Base-by-base conservation (phyloP, 1,140 invertebrate species). In the Drosophila paulistorum region DNA sequence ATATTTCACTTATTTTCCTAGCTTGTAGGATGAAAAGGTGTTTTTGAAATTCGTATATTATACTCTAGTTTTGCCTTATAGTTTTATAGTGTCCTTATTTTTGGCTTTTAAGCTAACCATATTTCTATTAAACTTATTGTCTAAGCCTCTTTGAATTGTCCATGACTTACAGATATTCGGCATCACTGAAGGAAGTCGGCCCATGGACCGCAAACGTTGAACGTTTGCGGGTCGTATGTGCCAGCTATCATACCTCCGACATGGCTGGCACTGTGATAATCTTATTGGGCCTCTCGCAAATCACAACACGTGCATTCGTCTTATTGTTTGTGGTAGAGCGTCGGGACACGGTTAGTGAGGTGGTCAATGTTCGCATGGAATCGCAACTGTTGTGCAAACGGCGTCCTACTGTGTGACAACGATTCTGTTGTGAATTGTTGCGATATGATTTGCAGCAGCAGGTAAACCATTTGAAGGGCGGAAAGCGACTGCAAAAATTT, bases 391-490 rank as follows among this genome's bases (percentile, higher is more conserved):
- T 87, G 63, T 92, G 91, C 9, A 92, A 65, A 4, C 90, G 83
- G 1, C 84, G 83, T 13, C 91, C 87, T 9, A 90, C 89, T 0
- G 86, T 90, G 58, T 87, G 79, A 59, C 91, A 91, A 26, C 90
- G 89, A 39, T 78, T 91, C 51, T 81, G 81, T 13, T 85, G 75
- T 13, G 89, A 90, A 68, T 85, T 92, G 72, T 85, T 89, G 51
- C 87, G 85, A 67, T 90, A 89, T 0, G 83, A 87, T 51, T 92
- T 92, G 58, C 91, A 92, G 57, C 92, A 93, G 71, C 91, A 92
- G 41, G 77, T 81, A 30, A 93, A 84, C 93, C 93, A 93, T 71
- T 92, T 93, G 62, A 93, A 93, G 33, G 93, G 92, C 33, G 93
- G 91, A 57, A 93, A 84, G 14, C 91, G 91, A 71, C 93, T 93